These are phyloP conservation scores for Hoplodrina blanda DNA, from an alignment of 2,888 invertebrate species.

Conservation along the genomic window DNA sequence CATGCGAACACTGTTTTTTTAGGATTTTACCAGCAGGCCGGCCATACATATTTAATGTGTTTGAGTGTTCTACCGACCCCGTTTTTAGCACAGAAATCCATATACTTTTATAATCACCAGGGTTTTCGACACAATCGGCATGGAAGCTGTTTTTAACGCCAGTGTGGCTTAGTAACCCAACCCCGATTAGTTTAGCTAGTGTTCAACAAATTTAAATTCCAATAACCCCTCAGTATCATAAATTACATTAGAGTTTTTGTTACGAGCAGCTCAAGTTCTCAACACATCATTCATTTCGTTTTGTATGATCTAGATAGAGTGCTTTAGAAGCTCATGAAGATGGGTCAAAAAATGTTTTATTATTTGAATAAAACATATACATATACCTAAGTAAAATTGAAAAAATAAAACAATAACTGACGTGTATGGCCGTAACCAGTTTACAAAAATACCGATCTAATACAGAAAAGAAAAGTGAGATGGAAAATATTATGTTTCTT, in stretches of 20 bases:
- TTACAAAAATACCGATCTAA: background rate
- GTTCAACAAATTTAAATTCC: background rate
- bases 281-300: constrained; percentile 16
- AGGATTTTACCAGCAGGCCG: background rate
- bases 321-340: constrained; percentile 20
- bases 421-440: background rate
- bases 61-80: background rate
- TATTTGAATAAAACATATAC: background rate
- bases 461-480: background rate
- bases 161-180: background rate
- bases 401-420: background rate
- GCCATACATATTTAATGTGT: background rate
- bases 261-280: background rate
- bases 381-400: background rate
- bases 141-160: background rate
- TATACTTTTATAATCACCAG: background rate
- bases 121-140: background rate
- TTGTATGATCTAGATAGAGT: constrained; percentile 3
- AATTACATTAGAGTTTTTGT: constrained; percentile 8
- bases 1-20: background rate
- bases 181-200: background rate
- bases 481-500: background rate
- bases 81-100: background rate
- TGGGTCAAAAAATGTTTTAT: background rate
- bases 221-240: constrained; percentile 2